Base-by-base conservation (phyloP, 2,113 vertebrate species). In the Pterocles burchelli region DNA sequence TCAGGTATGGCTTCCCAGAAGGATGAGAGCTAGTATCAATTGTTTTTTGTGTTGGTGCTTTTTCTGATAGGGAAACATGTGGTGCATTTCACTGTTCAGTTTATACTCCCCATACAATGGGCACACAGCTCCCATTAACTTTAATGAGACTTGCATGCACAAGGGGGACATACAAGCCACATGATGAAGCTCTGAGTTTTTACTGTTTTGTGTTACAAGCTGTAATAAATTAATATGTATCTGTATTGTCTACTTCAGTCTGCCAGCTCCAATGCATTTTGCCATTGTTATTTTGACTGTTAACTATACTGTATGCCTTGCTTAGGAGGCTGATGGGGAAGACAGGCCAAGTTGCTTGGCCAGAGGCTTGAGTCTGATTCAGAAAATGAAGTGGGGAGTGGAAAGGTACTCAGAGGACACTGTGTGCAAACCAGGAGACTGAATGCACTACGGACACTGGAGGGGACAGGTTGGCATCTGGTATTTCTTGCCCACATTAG, bases 81-180 rank as follows among this genome's bases (percentile, higher is more conserved):
- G 82, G 48, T 84, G 33, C 28, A 15, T 83, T 86, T 94, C 36
- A 33, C 26, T 83, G 48, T 45, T 89, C 18, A 28, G 66, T 77
- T 93, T 85, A 24, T 74, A 38, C 25, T 90, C 38, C 67, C 38
- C 48, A 10, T 65, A 54, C 4, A 5, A 84, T 10, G 45, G 74
- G 76, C 90, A 68, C 80, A 48, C 54, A 89, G 84, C 66, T 93
- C 54, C 81, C 38, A 55, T 95, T 92, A 90, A 87, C 70, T 87
- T 80, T 73, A 92, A 85, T 61, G 86, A 89, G 77, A 87, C 49
- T 78, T 89, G 21, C 2, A 21, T 63, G 55, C 48, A 17, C 65
- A 29, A 45, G 55, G 38, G 70, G 29, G 41, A 28, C 19, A 9
- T 67, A 52, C 3, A 86, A 87, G 67, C 33, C 43, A 63, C 54